A percentile compares a stretch with the other conserved stretches of the same genome.
phyloP scores from a whole-genome alignment of 2,113 vertebrate genomes.

The Brienomyrus longianalis region DNA sequence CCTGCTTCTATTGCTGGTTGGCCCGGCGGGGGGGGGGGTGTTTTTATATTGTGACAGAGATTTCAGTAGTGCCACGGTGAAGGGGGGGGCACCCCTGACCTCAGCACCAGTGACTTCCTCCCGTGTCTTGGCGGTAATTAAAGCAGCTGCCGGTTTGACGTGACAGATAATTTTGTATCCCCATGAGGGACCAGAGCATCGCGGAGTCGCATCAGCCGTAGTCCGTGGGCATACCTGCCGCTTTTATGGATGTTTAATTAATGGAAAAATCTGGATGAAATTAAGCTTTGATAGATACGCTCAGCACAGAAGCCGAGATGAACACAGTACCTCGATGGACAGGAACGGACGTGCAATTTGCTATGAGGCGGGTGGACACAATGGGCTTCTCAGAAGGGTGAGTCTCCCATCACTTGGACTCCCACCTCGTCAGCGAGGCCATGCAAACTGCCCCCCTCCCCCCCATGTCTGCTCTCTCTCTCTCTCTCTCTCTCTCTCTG shows the following conservation, averaged over 20 bases:
- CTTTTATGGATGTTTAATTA: slow-evolving; percentile 45
- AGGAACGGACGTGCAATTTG: slow-evolving; percentile 36
- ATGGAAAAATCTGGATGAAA: slow-evolving; percentile 52
- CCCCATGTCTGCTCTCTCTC: neutral
- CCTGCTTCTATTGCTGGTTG: neutral
- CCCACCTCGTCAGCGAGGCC: neutral
- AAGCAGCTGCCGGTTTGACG: slow-evolving; percentile 36
- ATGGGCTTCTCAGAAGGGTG: neutral
- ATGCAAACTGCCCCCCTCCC: neutral
- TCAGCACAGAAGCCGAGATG: slow-evolving; percentile 47
- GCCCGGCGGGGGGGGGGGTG: neutral
- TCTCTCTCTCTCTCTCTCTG: slow-evolving; percentile 3
- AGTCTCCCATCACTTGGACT: neutral
- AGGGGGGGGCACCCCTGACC: neutral
- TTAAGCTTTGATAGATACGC: slow-evolving; percentile 58
- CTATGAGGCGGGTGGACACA: slow-evolving; percentile 30
- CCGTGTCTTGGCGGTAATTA: slow-evolving; percentile 48
- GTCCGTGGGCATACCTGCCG: slow-evolving; percentile 20
- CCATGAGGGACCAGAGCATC: slow-evolving; percentile 15
- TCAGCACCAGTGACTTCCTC: slow-evolving; percentile 19
- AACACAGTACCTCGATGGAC: slow-evolving; percentile 53
- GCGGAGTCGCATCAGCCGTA: neutral
- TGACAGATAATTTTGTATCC: slow-evolving; percentile 32
- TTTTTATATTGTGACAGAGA: neutral
- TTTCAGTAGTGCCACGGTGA: slow-evolving; percentile 27